Conservation (phyloP, 2,797 vertebrate species). For the Mareca penelope region DNA sequence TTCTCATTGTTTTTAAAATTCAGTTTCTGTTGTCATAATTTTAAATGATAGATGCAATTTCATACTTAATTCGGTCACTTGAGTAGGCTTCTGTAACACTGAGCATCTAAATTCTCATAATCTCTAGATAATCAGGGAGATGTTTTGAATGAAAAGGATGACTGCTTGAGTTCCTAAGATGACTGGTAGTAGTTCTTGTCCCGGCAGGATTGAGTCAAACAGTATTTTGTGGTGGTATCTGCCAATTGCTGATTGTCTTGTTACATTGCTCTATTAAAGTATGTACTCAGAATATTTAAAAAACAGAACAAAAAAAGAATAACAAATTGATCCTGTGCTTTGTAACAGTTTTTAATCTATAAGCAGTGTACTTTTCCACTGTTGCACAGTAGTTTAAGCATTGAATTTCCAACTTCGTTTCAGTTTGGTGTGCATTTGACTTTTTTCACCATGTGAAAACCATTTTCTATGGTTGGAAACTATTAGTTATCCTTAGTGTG, state of each 20-base stretch:
- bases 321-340: background rate
- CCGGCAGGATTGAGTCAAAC: background rate
- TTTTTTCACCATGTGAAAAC: slow-evolving; percentile 69
- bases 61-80: background rate
- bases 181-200: background rate
- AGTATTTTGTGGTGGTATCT: background rate
- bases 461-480: slow-evolving; percentile 82
- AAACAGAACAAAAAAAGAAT: background rate
- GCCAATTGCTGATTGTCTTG: background rate
- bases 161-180: background rate
- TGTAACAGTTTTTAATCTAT: background rate
- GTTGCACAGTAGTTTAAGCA: slow-evolving; percentile 12
- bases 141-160: background rate
- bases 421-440: slow-evolving; percentile 75
- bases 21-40: background rate
- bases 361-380: background rate
- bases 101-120: background rate
- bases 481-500: slow-evolving; percentile 79
- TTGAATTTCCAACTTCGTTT: slow-evolving; percentile 65
- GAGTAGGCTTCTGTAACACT: background rate
- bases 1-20: background rate
- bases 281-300: background rate
- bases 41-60: background rate
- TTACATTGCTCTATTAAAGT: background rate
- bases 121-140: background rate